A percentile compares a stretch with the other conserved stretches of the same genome.
phyloP scores from a whole-genome alignment of 2,888 invertebrate species.

The Hecatera dysodea region DNA sequence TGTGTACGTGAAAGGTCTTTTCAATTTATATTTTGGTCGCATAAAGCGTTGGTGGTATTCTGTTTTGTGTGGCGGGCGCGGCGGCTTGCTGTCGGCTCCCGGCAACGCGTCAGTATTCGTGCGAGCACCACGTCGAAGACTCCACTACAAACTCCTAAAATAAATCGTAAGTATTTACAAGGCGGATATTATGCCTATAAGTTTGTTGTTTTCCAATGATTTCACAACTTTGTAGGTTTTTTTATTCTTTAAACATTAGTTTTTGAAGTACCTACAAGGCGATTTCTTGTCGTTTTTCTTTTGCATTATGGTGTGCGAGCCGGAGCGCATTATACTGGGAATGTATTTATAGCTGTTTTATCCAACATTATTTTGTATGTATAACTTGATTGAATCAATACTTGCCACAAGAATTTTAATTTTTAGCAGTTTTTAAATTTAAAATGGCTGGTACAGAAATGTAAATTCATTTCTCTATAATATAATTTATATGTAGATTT shows the following conservation, averaged over 20 bases:
- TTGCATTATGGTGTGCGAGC: background rate
- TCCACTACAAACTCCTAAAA: slow-evolving; percentile 2
- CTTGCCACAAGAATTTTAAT: background rate
- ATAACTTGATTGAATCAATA: slow-evolving; percentile 6
- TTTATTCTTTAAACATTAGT: background rate
- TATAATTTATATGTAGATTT: background rate
- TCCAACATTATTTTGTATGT: slow-evolving; percentile 11
- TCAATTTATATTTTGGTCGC: slow-evolving; percentile 24
- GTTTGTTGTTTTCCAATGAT: background rate
- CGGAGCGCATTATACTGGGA: background rate
- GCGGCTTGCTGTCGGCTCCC: slow-evolving; percentile 34
- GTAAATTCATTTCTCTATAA: background rate
- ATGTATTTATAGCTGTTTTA: slow-evolving; percentile 17
- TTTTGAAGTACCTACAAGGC: background rate
- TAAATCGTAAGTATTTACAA: slow-evolving; percentile 28
- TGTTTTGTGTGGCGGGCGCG: slow-evolving; percentile 20
- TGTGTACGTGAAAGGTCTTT: background rate
- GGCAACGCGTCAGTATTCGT: slow-evolving; percentile 21
- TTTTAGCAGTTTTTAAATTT: background rate
- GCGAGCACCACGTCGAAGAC: slow-evolving; percentile 21
- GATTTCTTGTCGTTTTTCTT: background rate
- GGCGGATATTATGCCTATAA: background rate
- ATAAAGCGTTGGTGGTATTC: slow-evolving; percentile 18
- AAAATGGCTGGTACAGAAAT: background rate
- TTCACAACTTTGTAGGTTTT: background rate